Conservation (phyloP, 2,797 vertebrate genomes). For the Pangasius mekongensis region DNA sequence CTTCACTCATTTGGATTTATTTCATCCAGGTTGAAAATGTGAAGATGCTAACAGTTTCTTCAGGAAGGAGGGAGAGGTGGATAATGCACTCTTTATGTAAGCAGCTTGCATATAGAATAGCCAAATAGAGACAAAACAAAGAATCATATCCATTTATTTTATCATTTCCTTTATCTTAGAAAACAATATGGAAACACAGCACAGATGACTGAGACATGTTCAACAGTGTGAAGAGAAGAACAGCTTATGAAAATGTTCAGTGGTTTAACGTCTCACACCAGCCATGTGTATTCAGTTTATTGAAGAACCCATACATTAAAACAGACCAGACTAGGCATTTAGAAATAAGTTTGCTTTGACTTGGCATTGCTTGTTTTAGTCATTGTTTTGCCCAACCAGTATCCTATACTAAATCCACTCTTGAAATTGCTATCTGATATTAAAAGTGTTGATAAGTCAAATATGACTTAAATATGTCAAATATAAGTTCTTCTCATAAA, state of each 20-base stretch:
- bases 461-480: neutral
- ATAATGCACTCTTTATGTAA: conserved; percentile 51
- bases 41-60: conserved; percentile 73
- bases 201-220: neutral
- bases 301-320: neutral
- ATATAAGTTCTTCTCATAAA: neutral
- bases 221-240: conserved; percentile 1
- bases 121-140: neutral
- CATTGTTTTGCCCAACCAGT: neutral
- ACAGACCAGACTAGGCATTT: neutral
- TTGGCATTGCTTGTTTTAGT: conserved; percentile 3
- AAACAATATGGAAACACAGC: neutral
- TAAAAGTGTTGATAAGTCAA: neutral
- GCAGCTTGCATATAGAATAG: neutral
- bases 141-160: conserved; percentile 11
- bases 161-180: neutral
- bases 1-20: conserved; percentile 76
- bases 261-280: neutral
- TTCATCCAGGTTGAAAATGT: conserved; percentile 66
- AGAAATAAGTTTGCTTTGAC: neutral
- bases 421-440: neutral
- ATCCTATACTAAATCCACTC: neutral
- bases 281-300: neutral
- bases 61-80: conserved; percentile 56
- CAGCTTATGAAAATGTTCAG: neutral